Evolutionary conservation across 1,140 invertebrate species (phyloP), one percentile per base, ranked within the genome.

Genomic region (Micrasema minimum): DNA sequence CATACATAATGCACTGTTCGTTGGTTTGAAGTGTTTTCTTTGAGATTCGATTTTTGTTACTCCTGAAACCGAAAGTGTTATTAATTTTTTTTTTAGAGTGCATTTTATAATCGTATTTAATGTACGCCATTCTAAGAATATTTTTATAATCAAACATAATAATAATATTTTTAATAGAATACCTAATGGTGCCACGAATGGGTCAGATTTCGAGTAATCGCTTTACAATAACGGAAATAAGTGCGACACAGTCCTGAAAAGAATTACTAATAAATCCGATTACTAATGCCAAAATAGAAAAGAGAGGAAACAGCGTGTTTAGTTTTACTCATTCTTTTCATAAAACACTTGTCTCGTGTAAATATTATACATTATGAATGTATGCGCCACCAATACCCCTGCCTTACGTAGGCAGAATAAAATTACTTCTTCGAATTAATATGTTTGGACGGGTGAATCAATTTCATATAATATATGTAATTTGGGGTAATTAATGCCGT

Each of bases 281-380:
- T 59, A 59, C 37, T 41, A 18, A 59, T 22, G 35, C 16, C n/a
- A 59, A 9, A 59, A 59, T 7, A 18, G 22, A 41, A 59, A 20
- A 10, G 18, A 38, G 22, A 59, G 7, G 55, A 38, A 59, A 41
- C 16, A 41, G 20, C 16, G 0, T 10, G 10, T 38, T 37, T n/a
- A 37, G 14, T 38, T 57, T 57, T 57, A 9, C n/a, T 59, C 35
- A 11, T 22, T 38, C 55, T 18, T 38, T 59, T 59, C 35, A 59
- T n/a, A 43, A 38, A 59, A 59, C 55, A 59, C 16, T 20, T 59
- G 55, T 41, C 20, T 2, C 14, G 12, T 9, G 55, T 35, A 59
- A 59, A 59, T 41, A 59, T n/a, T n/a, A n/a, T n/a, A n/a, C 0
- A 22, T 4, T 9, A 20, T 31, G 2, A 53, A 31, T 53, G 16